These are phyloP conservation scores for Ochropleura leucogaster DNA, from an alignment of 2,888 invertebrate species.

Conservation along the genomic window DNA sequence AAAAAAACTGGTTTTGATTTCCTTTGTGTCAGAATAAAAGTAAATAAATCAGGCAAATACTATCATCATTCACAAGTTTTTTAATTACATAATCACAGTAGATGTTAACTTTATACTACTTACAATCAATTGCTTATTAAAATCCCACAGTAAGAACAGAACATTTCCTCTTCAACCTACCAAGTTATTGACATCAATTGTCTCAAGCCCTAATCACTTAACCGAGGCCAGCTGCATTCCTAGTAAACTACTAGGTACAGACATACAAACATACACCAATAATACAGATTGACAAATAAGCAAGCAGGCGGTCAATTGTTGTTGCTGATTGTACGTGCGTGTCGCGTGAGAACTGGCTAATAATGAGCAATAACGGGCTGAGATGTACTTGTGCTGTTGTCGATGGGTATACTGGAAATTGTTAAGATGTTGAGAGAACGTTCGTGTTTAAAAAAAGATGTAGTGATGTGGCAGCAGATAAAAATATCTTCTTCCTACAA, in stretches of 20 bases:
- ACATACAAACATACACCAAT: constrained; percentile 25
- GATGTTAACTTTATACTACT: not conserved
- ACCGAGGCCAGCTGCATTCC: constrained; percentile 43
- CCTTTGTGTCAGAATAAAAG: not conserved
- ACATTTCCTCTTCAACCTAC: not conserved
- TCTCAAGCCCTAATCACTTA: constrained; percentile 32
- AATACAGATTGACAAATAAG: constrained; percentile 65
- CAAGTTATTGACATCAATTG: constrained; percentile 37
- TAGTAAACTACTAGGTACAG: constrained; percentile 28
- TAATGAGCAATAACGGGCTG: constrained; percentile 61
- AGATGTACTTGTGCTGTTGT: constrained; percentile 31
- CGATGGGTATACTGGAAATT: constrained; percentile 16
- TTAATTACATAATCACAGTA: too few relatives aligned
- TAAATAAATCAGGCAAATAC: not conserved
- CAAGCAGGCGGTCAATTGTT: constrained; percentile 55
- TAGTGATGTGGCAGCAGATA: too few relatives aligned
- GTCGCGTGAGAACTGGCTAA: constrained; percentile 65
- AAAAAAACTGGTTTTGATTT: not conserved
- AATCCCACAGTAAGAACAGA: not conserved
- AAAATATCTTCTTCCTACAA: too few relatives aligned
- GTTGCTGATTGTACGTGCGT: constrained; percentile 63
- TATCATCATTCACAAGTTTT: too few relatives aligned
- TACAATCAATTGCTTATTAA: not conserved
- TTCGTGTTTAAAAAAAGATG: not conserved
- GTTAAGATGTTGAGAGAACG: not conserved